Percentiles rank a stretch among this genome's conserved stretches.
Conservation (phyloP, 2,797 vertebrate species). For the Kryptolebias ocellatus region DNA sequence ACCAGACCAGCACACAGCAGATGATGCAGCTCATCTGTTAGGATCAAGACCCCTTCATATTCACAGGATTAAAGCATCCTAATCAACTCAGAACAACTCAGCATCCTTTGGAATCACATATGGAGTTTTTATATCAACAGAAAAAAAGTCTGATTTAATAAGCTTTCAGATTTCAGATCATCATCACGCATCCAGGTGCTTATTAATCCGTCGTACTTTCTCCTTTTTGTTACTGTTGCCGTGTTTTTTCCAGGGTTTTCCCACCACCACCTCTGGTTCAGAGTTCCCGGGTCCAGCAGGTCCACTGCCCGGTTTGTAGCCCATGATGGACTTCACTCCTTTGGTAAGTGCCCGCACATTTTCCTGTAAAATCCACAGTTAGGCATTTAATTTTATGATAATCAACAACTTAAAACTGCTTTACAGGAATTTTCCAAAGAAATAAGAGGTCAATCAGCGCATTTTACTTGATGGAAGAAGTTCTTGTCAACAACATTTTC, state of each 20-base stretch:
- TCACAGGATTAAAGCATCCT: constrained; percentile 9
- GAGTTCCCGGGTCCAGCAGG: constrained; percentile 50
- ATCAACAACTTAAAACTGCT: background rate
- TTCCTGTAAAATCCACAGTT: constrained; percentile 77
- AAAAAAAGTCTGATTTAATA: constrained; percentile 32
- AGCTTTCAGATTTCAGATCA: constrained; percentile 13
- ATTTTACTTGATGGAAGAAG: constrained; percentile 94
- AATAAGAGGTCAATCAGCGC: background rate
- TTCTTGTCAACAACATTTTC: constrained; percentile 93
- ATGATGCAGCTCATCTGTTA: constrained; percentile 13
- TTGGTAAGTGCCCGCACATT: constrained; percentile 91
- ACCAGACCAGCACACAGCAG: background rate
- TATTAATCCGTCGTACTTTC: constrained; percentile 92
- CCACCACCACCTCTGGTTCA: constrained; percentile 53
- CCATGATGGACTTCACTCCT: constrained; percentile 90
- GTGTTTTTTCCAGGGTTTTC: constrained; percentile 98
- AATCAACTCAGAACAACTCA: constrained; percentile 6
- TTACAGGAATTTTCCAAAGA: background rate
- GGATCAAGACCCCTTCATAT: constrained; percentile 7
- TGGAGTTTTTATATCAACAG: constrained; percentile 16
- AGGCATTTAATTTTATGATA: no score
- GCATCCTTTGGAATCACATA: constrained; percentile 45
- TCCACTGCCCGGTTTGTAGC: constrained; percentile 85
- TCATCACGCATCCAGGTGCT: constrained; percentile 91
- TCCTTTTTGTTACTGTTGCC: constrained; percentile 96